Base-by-base conservation (phyloP, 2,797 vertebrate species). In the Danio choprae region DNA sequence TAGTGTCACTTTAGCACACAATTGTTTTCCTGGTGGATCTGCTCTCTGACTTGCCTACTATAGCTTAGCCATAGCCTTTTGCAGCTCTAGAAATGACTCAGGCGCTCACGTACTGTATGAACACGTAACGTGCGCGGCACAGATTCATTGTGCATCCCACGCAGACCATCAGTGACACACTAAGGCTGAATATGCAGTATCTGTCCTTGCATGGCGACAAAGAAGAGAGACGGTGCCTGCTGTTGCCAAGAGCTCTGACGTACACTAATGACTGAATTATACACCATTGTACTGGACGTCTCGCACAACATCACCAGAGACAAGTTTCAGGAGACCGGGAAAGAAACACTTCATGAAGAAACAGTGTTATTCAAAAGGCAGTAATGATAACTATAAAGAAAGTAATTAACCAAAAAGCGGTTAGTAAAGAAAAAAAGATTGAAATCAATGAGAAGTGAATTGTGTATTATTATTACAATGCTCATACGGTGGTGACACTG, bases 241-340 rank as follows among this genome's bases (percentile, higher is more conserved):
- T 67, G 65, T 84, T 79, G 84, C 84, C 76, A 79, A 87, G 83
- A 86, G 83, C 65, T 38, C 50, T 74, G 74, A 76, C 65, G 6
- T 78, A 85, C 83, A 84, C 85, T 62, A 84, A 87, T 55, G 84
- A 69, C 38, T 86, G 86, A 90, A 87, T 84, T 79, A 84, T 68
- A 51, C 60, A 71, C 16, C 64, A 55, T 67, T 20, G 29, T 81
- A 59, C 56, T 63, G 56, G 64, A 73, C 84, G 84, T 83, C 81
- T 79, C 43, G 7, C 20, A 67, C 36, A 53, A 62, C 29, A 60
- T 36, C 36, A 55, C 15, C 13, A 59, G 53, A 56, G 12, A 78
- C 56, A 79, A 51, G 44, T 70, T 77, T 50, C 12, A 59, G 15
- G 12, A 4, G 22, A 65, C 10, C n/a, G 16, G 46, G 13, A 67